Conservation (phyloP, 2,888 invertebrate species). For the Mythimna pallens region DNA sequence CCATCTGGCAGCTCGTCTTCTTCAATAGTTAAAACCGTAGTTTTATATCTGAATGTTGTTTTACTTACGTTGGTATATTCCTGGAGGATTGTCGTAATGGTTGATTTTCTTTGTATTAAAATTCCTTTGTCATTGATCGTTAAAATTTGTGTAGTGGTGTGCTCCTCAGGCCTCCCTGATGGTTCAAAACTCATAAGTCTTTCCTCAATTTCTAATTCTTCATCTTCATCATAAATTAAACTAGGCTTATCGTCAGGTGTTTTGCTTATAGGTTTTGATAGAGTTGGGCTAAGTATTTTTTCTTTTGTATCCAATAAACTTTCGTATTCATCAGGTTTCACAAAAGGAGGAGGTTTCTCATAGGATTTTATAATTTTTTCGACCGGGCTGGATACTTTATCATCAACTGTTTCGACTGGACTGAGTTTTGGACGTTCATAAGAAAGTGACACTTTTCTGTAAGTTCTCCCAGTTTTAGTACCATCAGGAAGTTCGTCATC, state of each 20-base stretch:
- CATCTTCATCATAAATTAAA: slow-evolving; percentile 56
- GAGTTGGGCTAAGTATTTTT: slow-evolving; percentile 6
- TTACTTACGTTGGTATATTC: slow-evolving; percentile 60
- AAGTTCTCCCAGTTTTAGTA: slow-evolving; percentile 41
- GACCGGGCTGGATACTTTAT: slow-evolving; percentile 56
- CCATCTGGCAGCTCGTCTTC: slow-evolving; percentile 60
- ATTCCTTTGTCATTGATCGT: slow-evolving; percentile 42
- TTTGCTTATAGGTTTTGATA: slow-evolving; percentile 4
- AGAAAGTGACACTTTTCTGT: slow-evolving; percentile 53
- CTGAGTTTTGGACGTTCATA: slow-evolving; percentile 54
- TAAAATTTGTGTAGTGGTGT: slow-evolving; percentile 22
- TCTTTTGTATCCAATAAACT: background rate
- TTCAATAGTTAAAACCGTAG: slow-evolving; percentile 59
- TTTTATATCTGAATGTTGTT: slow-evolving; percentile 55
- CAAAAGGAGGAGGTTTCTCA: background rate
- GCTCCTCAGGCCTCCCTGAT: slow-evolving; percentile 49
- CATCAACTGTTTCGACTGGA: slow-evolving; percentile 10
- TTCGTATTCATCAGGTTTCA: background rate
- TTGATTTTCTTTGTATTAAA: slow-evolving; percentile 41
- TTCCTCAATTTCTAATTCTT: slow-evolving; percentile 61
- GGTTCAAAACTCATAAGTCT: slow-evolving; percentile 62
- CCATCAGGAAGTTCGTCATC: slow-evolving; percentile 60
- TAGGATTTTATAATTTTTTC: slow-evolving; percentile 17
- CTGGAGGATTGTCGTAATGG: slow-evolving; percentile 48
- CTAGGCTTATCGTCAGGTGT: slow-evolving; percentile 32